Percentiles rank a stretch among this genome's conserved stretches.
phyloP scores from a whole-genome alignment of 2,113 vertebrate species.

The Pterocles orientalis region DNA sequence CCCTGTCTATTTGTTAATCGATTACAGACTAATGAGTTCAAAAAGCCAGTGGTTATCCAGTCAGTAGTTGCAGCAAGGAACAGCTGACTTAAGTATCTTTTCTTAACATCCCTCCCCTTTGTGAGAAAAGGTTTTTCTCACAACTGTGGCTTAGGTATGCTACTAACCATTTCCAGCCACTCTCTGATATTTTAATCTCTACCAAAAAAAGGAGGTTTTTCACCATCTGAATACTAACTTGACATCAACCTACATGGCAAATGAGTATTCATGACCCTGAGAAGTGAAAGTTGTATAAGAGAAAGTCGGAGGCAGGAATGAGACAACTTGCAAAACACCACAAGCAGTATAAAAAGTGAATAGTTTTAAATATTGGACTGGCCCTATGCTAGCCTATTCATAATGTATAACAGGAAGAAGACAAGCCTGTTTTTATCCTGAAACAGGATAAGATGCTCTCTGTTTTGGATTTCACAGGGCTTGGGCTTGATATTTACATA shows the following conservation, averaged over 20 bases:
- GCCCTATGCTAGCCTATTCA: background rate
- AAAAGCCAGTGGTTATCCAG: background rate
- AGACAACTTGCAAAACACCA: background rate
- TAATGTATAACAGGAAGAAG: background rate
- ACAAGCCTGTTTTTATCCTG: constrained; percentile 14
- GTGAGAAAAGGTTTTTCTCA: background rate
- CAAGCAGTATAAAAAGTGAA: background rate
- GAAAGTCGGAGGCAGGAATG: background rate
- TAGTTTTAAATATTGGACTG: background rate
- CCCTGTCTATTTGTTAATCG: background rate
- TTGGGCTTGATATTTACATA: constrained; percentile 56
- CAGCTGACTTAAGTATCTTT: background rate
- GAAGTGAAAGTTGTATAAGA: background rate
- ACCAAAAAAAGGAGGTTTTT: background rate
- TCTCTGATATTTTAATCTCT: background rate
- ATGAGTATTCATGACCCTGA: background rate
- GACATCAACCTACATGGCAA: background rate
- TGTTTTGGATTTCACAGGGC: constrained; percentile 24
- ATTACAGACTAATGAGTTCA: background rate
- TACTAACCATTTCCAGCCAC: background rate
- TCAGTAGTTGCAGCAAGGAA: background rate
- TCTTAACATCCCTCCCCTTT: background rate
- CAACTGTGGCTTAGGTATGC: accelerated
- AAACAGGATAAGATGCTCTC: background rate
- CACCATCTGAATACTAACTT: background rate